phyloP scores from a whole-genome alignment of 2,797 vertebrate species.

The Myotis daubentonii region DNA sequence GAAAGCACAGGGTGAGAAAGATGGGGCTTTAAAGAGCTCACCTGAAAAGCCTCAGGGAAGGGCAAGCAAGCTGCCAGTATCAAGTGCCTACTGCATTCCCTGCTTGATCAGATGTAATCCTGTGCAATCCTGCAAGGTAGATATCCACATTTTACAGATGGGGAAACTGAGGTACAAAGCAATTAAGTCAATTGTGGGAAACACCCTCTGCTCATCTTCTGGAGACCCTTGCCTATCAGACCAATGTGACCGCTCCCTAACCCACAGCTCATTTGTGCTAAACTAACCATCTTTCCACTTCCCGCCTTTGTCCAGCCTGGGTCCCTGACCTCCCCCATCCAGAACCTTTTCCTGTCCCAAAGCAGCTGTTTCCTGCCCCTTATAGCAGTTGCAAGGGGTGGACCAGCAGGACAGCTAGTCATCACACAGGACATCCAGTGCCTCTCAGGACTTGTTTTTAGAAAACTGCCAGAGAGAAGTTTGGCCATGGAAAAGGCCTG shows the following conservation, averaged over 20 bases:
- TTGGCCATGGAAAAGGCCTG: conserved; percentile 20
- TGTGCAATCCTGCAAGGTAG: not conserved
- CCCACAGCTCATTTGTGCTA: not conserved
- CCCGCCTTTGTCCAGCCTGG: not conserved
- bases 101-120: not conserved
- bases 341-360: not conserved
- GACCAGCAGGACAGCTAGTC: not conserved
- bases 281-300: not conserved
- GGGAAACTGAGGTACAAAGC: not conserved
- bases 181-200: not conserved
- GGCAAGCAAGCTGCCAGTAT: not conserved
- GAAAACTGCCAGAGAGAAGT: conserved; percentile 57
- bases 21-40: not conserved
- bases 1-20: not conserved
- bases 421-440: conserved; percentile 25
- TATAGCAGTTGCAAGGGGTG: not conserved
- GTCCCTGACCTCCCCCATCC: not conserved
- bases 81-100: not conserved
- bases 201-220: not conserved
- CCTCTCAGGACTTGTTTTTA: conserved; percentile 67
- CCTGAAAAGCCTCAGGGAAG: not conserved
- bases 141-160: not conserved
- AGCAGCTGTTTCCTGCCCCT: conserved; percentile 77
- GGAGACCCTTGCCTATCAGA: not conserved
- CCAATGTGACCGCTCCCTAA: not conserved